Evolutionary conservation across 2,797 vertebrate species (phyloP), one percentile per base, ranked within the genome.

Genomic region (Morelia viridis): DNA sequence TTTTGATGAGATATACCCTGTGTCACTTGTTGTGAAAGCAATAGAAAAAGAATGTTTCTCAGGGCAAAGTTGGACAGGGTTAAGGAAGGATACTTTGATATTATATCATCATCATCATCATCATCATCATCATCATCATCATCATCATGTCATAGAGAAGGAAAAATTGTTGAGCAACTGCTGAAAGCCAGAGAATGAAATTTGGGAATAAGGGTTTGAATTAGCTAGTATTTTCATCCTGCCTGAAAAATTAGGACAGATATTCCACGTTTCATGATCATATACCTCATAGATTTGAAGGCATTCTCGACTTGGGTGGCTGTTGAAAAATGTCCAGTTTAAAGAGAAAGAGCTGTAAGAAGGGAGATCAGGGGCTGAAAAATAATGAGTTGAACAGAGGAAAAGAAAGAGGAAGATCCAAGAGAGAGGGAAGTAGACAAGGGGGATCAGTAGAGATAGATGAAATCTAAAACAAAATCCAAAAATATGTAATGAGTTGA

Each of bases 1-100:
- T 97, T 97, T 97, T 97, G 97, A 97, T 94, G 94, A 97, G 97
- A 97, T 96, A 94, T 96, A 96, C 95, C 94, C 96, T 94, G 65
- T 93, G 94, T 96, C 95, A 96, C 94, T 95, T 95, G 93, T 95
- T 93, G 94, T 94, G 89, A 92, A 85, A 57, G 94, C 91, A 86
- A 91, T 88, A 93, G 92, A 90, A 96, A 93, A 94, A 94, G 91
- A 19, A 89, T 88, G 88, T 90, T 96, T 62, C 94, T 87, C 94
- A 71, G 50, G 62, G 91, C 80, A 76, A 5, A 92, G 87, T 61
- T 90, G 85, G 92, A 93, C 76, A 8, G 50, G 92, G 93, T 90
- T 93, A 94, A 94, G 53, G 89, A 93, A 91, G 61, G 84, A 92
- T 50, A 8, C 50, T 53, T 53, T 53, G 50, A 8, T 8, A 53